These are phyloP conservation scores for Limnephilus marmoratus DNA, from an alignment of 2,888 invertebrate genomes.

Conservation along the genomic window DNA sequence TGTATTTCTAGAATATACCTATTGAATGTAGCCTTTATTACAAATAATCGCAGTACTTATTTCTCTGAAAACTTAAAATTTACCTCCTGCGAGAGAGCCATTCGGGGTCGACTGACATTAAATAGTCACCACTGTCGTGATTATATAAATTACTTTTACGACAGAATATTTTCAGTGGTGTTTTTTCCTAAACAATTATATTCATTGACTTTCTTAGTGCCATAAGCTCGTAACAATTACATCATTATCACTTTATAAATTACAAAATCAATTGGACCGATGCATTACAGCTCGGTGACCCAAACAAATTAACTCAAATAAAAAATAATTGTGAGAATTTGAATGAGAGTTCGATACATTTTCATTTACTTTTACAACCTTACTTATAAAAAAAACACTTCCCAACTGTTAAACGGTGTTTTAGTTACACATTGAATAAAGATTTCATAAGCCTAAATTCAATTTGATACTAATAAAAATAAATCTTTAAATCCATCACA, in stretches of 20 bases:
- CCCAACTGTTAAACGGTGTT: too few relatives aligned
- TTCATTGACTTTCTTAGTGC: slow-evolving; percentile 15
- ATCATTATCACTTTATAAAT: background rate
- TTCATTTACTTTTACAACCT: too few relatives aligned
- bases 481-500: too few relatives aligned
- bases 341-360: too few relatives aligned
- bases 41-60: slow-evolving; percentile 38
- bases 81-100: background rate
- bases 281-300: background rate
- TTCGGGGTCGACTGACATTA: background rate
- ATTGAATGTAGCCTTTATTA: slow-evolving; percentile 15
- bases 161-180: background rate
- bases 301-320: background rate
- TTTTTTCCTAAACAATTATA: background rate
- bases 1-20: slow-evolving; percentile 8
- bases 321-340: too few relatives aligned
- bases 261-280: slow-evolving; percentile 2
- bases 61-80: slow-evolving; percentile 28
- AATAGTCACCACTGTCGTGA: background rate
- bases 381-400: too few relatives aligned
- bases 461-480: too few relatives aligned
- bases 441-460: too few relatives aligned
- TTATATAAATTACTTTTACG: background rate
- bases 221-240: slow-evolving; percentile 31
- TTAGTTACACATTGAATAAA: too few relatives aligned